Evolutionary conservation across 2,113 vertebrate genomes (phyloP), one percentile per base, ranked within the genome.

Genomic region (Paratilapia polleni): DNA sequence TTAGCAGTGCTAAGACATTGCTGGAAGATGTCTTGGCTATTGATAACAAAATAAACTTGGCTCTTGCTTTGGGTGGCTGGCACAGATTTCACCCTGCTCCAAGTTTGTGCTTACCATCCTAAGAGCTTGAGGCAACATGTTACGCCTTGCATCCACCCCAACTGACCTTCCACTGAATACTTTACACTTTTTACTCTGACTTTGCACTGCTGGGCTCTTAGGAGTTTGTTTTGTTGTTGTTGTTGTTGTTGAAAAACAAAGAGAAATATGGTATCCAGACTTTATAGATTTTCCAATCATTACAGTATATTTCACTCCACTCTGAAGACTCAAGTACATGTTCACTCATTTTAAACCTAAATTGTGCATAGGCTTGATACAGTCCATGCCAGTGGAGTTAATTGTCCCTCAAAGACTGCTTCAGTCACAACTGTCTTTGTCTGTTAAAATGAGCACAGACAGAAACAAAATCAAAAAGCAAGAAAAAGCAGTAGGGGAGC

Each of bases 401-500:
- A 91, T 87, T 92, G 84, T 87, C 61, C 38, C 63, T 87, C 73
- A 84, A 83, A 88, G 81, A 74, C 61, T 63, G 58, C 79, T 78
- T 66, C 86, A 82, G 63, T 74, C 56, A 20, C 61, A 56, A 19
- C 4, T 85, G 88, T 88, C 83, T 91, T 84, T 78, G 68, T 86
- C 57, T 58, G 79, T 60, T 73, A 57, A 88, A 88, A 79, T 60
- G 83, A 93, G 77, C 77, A 78, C 75, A 74, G 70, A 83, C 83
- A 85, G 82, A 81, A 87, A 89, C 41, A 1, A 86, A 91, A 90
- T 87, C 86, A 88, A 74, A 84, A 79, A 81, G 75, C 47, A 36
- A 87, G 80, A 47, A 87, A 91, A 91, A 91, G 36, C 62, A 64
- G 62, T 64, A 64, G 36, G 87, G 75, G 80, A 91, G 81, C 89